Percentiles rank a stretch among this genome's conserved stretches.
These are phyloP conservation scores for Echiichthys vipera DNA, from an alignment of 2,797 vertebrate genomes.

Conservation along the genomic window DNA sequence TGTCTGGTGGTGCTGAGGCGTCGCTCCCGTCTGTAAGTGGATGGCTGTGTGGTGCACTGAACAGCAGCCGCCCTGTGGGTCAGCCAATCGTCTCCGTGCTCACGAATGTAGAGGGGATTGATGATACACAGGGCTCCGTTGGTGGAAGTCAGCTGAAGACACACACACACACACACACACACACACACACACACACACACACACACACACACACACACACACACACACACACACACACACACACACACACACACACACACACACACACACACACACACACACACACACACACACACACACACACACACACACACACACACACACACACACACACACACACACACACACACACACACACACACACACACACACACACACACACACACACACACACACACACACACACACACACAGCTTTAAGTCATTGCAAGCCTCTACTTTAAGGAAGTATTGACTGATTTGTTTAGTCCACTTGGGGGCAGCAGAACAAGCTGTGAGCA, in stretches of 20 bases:
- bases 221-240: slow-evolving; percentile 8
- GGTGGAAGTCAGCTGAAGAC: slow-evolving; percentile 72
- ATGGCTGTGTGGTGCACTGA: slow-evolving; percentile 18
- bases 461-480: neutral
- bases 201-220: slow-evolving; percentile 1
- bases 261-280: slow-evolving; percentile 1
- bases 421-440: neutral
- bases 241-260: slow-evolving; percentile 6
- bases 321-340: slow-evolving; percentile 4
- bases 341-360: slow-evolving; percentile 1
- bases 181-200: slow-evolving; percentile 7
- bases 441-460: neutral
- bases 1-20: slow-evolving; percentile 79
- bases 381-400: slow-evolving; percentile 6
- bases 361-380: slow-evolving; percentile 8
- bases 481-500: neutral
- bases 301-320: slow-evolving; percentile 15
- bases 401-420: neutral
- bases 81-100: slow-evolving; percentile 87
- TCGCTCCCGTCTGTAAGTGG: slow-evolving; percentile 71
- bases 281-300: slow-evolving; percentile 5
- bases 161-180: slow-evolving; percentile 10
- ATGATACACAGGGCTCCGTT: slow-evolving; percentile 86
- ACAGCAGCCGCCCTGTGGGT: slow-evolving; percentile 27
- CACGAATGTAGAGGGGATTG: slow-evolving; percentile 88